phyloP scores from a whole-genome alignment of 2,113 vertebrate species.

The Salminus brasiliensis region DNA sequence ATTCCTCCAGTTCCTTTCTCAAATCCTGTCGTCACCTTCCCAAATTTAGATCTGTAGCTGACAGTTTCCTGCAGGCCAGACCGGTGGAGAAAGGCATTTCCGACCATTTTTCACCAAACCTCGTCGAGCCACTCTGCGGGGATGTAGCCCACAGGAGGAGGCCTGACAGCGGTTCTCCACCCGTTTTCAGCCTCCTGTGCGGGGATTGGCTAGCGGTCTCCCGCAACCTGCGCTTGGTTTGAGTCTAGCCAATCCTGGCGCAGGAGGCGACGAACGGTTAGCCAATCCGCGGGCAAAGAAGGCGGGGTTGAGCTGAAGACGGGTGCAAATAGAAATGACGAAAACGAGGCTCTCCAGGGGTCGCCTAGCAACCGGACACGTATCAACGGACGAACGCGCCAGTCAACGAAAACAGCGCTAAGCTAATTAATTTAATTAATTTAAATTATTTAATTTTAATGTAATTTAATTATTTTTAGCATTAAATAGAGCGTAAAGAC shows the following conservation, averaged over 20 bases:
- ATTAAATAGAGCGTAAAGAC: too few species aligned
- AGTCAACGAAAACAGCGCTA: background rate
- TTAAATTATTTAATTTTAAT: too few species aligned
- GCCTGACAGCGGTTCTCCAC: background rate
- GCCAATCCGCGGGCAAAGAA: background rate
- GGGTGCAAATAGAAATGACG: background rate
- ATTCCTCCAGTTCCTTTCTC: conserved; percentile 73
- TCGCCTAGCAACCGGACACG: conserved; percentile 27
- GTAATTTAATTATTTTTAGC: too few species aligned
- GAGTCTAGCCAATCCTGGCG: background rate
- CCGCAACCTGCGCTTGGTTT: background rate
- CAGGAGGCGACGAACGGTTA: background rate
- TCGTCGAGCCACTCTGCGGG: background rate
- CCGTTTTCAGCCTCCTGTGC: background rate
- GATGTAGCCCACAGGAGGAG: background rate
- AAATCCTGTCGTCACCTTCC: conserved; percentile 72
- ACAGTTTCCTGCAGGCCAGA: conserved; percentile 73
- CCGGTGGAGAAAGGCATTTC: conserved; percentile 71
- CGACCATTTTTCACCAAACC: conserved; percentile 58
- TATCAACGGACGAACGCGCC: background rate
- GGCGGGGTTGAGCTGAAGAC: background rate
- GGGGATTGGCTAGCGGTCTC: background rate
- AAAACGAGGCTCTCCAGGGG: conserved; percentile 59
- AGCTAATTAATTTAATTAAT: too few species aligned
- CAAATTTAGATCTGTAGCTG: conserved; percentile 73